Evolutionary conservation across 2,888 invertebrate genomes (phyloP), one percentile per base, ranked within the genome.

Genomic region (Hirudinaria manillensis): DNA sequence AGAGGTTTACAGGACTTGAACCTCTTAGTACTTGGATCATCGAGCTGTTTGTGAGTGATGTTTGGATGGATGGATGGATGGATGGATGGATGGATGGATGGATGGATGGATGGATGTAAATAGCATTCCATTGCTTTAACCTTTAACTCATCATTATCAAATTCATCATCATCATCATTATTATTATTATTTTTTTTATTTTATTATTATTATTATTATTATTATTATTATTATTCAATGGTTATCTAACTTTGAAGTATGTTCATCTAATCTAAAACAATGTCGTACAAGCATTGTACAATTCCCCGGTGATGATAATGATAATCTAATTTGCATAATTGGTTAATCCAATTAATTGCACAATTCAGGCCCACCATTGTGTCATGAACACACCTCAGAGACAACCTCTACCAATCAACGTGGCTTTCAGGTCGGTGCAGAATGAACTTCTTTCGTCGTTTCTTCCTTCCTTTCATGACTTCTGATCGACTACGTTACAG

Each of bases 1-100:
- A 89, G 74, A 89, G 98, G 24, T 97, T 94, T 87, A 90, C 92
- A 78, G 96, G 96, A 0, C 90, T 98, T 77, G 90, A 92, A 77
- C 92, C 94, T 0, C 88, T 99, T 13, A 93, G 93, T 0, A 93
- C 96, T 0, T 99, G 98, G 98, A 93, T 96, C 90, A 87, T 98
- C 53, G 97, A 98, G 87, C 88, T 98, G 65, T 88, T 98, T 81
- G 88, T 88, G 81, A 80, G 27, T 36, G 61, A 21, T 6, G 27
- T n/a, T 24, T 51, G 27, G 16, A 27, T 29, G 45, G 66, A 65
- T 66, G n/a, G 13, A 53, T 53, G 53, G 21, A 53, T 21, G 53
- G 21, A 53, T 21, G 53, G 21, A 53, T 21, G 53, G 21, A 53
- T 53, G 53, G 21, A 53, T 53, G 53, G 53, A 53, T 53, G 53